Conservation (phyloP, 2,113 vertebrate species). For the Phyllostomus discolor region DNA sequence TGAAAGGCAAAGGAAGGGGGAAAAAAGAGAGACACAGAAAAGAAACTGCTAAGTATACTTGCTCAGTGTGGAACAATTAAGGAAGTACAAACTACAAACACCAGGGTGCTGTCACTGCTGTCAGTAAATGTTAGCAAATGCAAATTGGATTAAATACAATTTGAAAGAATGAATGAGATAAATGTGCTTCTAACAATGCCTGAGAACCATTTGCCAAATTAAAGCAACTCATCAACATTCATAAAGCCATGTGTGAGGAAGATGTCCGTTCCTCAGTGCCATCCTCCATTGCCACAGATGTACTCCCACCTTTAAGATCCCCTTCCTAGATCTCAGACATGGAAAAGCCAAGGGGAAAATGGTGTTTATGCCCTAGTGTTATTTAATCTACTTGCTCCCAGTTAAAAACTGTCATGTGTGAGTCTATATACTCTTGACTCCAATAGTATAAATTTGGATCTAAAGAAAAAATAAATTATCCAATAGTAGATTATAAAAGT, state of each 20-base stretch:
- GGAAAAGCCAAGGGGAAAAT: background rate
- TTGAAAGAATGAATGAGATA: background rate
- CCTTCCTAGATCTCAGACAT: background rate
- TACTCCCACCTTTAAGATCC: background rate
- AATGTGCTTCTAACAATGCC: background rate
- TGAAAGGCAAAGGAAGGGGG: background rate
- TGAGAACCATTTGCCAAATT: background rate
- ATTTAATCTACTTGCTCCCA: background rate
- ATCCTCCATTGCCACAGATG: background rate
- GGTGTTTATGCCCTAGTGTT: background rate
- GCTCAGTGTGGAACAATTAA: background rate
- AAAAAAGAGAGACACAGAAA: background rate
- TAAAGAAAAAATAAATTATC: background rate
- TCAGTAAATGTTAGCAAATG: background rate
- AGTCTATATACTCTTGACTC: background rate
- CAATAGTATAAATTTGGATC: background rate
- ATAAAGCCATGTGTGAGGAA: background rate
- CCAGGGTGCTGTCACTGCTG: rapidly evolving
- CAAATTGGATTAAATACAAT: background rate
- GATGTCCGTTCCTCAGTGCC: background rate
- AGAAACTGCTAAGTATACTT: background rate
- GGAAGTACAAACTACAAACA: background rate
- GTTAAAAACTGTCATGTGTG: background rate
- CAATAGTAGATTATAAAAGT: background rate
- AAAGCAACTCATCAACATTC: background rate